These are phyloP conservation scores for Campoletis raptor DNA, from an alignment of 2,888 invertebrate genomes.

Conservation along the genomic window DNA sequence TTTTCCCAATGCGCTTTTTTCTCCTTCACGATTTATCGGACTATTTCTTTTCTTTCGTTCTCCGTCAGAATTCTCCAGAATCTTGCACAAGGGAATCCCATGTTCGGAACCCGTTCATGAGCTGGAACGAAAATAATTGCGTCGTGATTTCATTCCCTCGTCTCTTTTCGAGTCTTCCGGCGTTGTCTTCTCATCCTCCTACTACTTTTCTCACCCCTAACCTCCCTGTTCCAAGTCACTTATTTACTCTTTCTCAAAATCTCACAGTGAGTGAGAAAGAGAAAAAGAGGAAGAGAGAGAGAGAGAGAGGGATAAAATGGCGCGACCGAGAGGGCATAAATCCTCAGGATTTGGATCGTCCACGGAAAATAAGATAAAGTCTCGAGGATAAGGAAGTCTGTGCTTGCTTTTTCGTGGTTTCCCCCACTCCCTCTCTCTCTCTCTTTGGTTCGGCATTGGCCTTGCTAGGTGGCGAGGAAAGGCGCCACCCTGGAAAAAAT, in stretches of 20 bases:
- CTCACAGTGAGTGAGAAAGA: constrained; percentile 23
- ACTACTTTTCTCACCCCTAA: constrained; percentile 56
- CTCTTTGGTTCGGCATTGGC: constrained; percentile 42
- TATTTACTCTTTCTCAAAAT: constrained; percentile 65
- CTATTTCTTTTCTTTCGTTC: constrained; percentile 19
- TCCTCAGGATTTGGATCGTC: constrained; percentile 80
- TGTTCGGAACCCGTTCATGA: constrained; percentile 74
- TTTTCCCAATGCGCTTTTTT: constrained; percentile 56
- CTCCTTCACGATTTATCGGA: constrained; percentile 50
- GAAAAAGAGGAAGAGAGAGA: constrained; percentile 23
- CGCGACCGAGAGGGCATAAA: constrained; percentile 81
- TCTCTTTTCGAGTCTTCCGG: constrained; percentile 68
- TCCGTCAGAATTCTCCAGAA: constrained; percentile 22
- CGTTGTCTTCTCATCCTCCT: constrained; percentile 49
- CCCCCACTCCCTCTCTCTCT: constrained; percentile 8
- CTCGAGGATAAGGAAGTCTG: constrained; percentile 70
- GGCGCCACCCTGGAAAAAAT: constrained; percentile 62
- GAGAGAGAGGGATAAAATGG: constrained; percentile 31
- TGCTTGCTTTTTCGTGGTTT: constrained; percentile 54
- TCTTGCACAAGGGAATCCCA: constrained; percentile 53
- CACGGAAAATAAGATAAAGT: constrained; percentile 83
- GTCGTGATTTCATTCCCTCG: constrained; percentile 77
- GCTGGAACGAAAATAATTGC: constrained; percentile 83
- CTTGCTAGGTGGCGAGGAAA: constrained; percentile 60
- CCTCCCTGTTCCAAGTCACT: constrained; percentile 50